Evolutionary conservation across 2,797 vertebrate species (phyloP), one percentile per base, ranked within the genome.

Genomic region (Mycteria americana): DNA sequence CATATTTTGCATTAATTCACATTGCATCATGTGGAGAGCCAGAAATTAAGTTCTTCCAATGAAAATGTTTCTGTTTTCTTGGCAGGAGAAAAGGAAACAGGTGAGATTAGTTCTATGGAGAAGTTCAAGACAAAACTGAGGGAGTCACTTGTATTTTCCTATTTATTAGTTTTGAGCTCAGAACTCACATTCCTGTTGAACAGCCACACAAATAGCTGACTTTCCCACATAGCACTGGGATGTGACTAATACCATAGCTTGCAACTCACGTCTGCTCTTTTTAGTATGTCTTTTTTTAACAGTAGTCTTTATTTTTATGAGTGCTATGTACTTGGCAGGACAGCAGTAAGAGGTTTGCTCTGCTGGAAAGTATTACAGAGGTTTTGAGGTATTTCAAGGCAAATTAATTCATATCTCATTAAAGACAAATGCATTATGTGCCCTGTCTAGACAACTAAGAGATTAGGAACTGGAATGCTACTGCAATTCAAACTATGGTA

Each of bases 351-450:
- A 89, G 35, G 22, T 79, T 82, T 94, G 43, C 2, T 4, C 60
- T 92, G 53, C 81, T 95, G 94, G 88, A 95, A 95, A 96, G 27
- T 92, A 87, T 96, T 94, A 82, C 60, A 77, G 75, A 62, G 62
- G 33, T 73, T 95, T 85, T 81, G 63, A 91, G 83, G 45, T 92
- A 81, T 92, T 92, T 68, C 53, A 74, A 84, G 76, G 51, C 85
- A 89, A 79, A 75, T 90, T 50, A 88, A 85, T 93, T 92, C 50
- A 6, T 90, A 88, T 96, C 73, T 94, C 77, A 86, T 89, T 94
- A 68, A 92, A 86, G 51, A 64, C 45, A 67, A 92, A 70, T 84
- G 51, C 43, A 48, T 81, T 70, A 56, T 85, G n/a, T 88, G 51
- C 30, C 50, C 62, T 92, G 88, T 95, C 93, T 96, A 89, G 86